Evolutionary conservation across 2,888 invertebrate species (phyloP), one percentile per base, ranked within the genome.

Genomic region (Sminthurinus aureus): DNA sequence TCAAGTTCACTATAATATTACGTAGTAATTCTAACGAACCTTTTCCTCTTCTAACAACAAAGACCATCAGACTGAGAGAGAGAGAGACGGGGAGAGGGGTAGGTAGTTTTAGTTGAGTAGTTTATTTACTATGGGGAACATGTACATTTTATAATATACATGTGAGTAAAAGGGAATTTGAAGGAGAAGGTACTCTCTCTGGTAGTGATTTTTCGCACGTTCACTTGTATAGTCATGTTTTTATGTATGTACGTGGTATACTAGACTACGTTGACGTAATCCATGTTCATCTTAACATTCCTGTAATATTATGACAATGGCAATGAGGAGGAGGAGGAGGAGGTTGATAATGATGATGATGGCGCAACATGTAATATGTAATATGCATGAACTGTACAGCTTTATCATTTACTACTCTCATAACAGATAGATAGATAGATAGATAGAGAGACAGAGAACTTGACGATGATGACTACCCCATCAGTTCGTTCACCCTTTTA

Each of bases 401-500:
- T 15, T 26, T 20, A 38, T 78, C 26, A 20, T 64, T 18, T 66
- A 64, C 78, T 58, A 22, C 64, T 38, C 78, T 26, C 64, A 64
- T 26, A 20, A 66, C 22, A 78, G 8, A 24, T 24, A 38, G 38
- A 38, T 38, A 38, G 38, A 38, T 26, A 78, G 13, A 75, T 12
- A 66, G 66, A 76, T 24, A 58, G 51, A 71, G 71, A 69, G 69
- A n/a, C 20, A 69, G 51, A 58, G 58, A 71, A 52, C 80, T 71
- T 71, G n/a, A 71, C 64, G n/a, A 58, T 18, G 58, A 58, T 66
- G 51, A 74, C 73, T 74, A 75, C 79, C 78, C 79, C 79, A 74
- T 76, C 79, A 79, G 84, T 84, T 84, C 84, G 84, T 84, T 84
- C 84, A 84, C 84, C 84, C 71, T 79, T 83, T 69, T 77, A 69